A percentile compares a stretch with the other conserved stretches of the same genome.
Evolutionary conservation across 2,888 invertebrate genomes (phyloP).

Genomic region (Embidobia sp.): DNA sequence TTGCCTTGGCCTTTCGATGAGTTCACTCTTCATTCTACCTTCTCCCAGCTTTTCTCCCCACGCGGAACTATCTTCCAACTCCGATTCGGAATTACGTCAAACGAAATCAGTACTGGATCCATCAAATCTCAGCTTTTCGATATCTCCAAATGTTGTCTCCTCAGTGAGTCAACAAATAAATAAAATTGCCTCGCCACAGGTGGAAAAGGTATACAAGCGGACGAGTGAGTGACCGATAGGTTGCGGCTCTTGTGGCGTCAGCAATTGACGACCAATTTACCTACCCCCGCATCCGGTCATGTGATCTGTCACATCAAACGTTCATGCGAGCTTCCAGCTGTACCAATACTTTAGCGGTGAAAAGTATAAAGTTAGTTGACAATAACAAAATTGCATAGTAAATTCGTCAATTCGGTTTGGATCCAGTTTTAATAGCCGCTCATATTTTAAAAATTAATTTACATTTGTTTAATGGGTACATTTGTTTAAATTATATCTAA

Average conservation of each 20-base stretch:
- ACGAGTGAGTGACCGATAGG: conserved; percentile 79
- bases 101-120: neutral
- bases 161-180: no score
- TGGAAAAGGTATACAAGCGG: conserved; percentile 69
- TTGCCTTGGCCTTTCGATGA: conserved; percentile 43
- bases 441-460: no score
- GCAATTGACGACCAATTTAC: conserved; percentile 81
- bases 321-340: conserved; percentile 70
- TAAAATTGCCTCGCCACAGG: conserved; percentile 46
- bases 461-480: no score
- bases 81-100: neutral
- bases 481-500: no score
- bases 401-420: no score
- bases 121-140: neutral
- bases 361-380: conserved; percentile 18
- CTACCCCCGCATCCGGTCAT: conserved; percentile 82
- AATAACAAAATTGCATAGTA: conserved; percentile 25
- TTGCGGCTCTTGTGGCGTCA: conserved; percentile 80
- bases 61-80: conserved; percentile 11
- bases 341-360: conserved; percentile 32
- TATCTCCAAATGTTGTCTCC: no score
- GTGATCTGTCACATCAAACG: conserved; percentile 79
- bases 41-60: conserved; percentile 12
- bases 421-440: no score
- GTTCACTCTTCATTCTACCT: conserved; percentile 2